These are phyloP conservation scores for Drosophila pallidifrons DNA, from an alignment of 1,140 invertebrate species.

Conservation along the genomic window DNA sequence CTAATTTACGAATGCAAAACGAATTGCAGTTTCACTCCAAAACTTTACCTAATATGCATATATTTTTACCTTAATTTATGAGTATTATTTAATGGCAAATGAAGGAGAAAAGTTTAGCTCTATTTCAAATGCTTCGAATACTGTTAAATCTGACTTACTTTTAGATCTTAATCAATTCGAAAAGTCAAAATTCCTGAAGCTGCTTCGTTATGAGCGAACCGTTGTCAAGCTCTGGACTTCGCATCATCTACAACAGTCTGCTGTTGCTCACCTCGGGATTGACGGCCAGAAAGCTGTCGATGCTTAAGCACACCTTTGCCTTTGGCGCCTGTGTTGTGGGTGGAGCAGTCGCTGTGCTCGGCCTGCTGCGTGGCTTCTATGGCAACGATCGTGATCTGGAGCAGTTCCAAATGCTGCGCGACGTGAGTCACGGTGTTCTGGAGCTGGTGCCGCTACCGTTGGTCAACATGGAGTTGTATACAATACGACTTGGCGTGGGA, in stretches of 20 bases:
- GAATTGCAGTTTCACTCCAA: too few relatives aligned
- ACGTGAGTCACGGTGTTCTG: slow-evolving; percentile 45
- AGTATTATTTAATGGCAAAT: too few relatives aligned
- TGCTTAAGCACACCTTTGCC: slow-evolving; percentile 54
- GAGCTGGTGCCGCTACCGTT: slow-evolving; percentile 67
- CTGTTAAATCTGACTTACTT: not conserved
- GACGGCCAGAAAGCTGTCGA: slow-evolving; percentile 40
- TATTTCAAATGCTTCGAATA: not conserved
- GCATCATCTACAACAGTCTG: slow-evolving; percentile 62
- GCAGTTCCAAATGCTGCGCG: slow-evolving; percentile 42
- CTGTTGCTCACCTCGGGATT: slow-evolving; percentile 44
- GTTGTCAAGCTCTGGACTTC: slow-evolving; percentile 47
- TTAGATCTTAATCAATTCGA: not conserved
- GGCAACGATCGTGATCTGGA: slow-evolving; percentile 28
- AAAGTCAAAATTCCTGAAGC: slow-evolving; percentile 36
- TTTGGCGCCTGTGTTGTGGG: slow-evolving; percentile 62
- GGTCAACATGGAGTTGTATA: slow-evolving; percentile 72
- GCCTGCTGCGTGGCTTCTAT: slow-evolving; percentile 54
- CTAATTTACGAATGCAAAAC: too few relatives aligned
- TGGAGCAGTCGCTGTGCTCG: slow-evolving; percentile 55
- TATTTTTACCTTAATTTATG: too few relatives aligned
- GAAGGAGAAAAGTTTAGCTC: too few relatives aligned
- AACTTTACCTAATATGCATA: too few relatives aligned
- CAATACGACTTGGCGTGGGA: slow-evolving; percentile 40
- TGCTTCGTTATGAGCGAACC: slow-evolving; percentile 57